Percentiles rank a stretch among this genome's conserved stretches.
Evolutionary conservation across 2,888 invertebrate genomes (phyloP).

Genomic region (Cheilosia pagana): DNA sequence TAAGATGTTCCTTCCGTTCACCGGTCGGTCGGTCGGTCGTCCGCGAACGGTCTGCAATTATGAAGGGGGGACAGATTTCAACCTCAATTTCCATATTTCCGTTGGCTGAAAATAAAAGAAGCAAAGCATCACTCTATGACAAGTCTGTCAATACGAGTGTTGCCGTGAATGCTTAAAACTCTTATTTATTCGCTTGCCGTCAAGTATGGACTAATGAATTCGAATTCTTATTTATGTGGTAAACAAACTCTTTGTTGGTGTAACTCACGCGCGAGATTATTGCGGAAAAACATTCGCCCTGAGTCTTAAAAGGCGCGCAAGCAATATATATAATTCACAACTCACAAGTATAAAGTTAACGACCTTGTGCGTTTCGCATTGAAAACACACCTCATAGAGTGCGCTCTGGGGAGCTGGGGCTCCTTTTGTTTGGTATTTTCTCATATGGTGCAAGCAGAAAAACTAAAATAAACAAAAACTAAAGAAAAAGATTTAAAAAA

Average conservation of each 20-base stretch:
- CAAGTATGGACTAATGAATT: constrained; percentile 15
- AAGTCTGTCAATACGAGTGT: constrained; percentile 1
- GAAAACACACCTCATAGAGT: constrained; percentile 11
- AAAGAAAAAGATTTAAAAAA: constrained; percentile 1
- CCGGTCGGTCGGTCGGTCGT: neutral
- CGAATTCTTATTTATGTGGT: neutral
- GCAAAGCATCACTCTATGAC: neutral
- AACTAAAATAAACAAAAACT: neutral
- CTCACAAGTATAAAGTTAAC: constrained; percentile 26
- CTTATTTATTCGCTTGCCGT: constrained; percentile 9
- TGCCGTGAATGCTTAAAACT: constrained; percentile 8
- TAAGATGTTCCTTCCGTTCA: constrained; percentile 9
- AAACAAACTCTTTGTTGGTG: constrained; percentile 2
- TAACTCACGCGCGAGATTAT: constrained; percentile 8
- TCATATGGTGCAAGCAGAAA: constrained; percentile 4
- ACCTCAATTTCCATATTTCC: neutral
- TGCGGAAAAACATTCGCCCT: constrained; percentile 22
- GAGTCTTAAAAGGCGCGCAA: constrained; percentile 24
- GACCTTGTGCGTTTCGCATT: constrained; percentile 50
- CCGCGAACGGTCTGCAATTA: neutral
- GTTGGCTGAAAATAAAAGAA: neutral
- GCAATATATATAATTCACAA: neutral
- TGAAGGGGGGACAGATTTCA: too few species aligned
- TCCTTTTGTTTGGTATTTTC: constrained; percentile 35
- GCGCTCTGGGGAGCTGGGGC: constrained; percentile 7